Evolutionary conservation across 2,113 vertebrate genomes (phyloP).

Genomic region (Lagopus muta): DNA sequence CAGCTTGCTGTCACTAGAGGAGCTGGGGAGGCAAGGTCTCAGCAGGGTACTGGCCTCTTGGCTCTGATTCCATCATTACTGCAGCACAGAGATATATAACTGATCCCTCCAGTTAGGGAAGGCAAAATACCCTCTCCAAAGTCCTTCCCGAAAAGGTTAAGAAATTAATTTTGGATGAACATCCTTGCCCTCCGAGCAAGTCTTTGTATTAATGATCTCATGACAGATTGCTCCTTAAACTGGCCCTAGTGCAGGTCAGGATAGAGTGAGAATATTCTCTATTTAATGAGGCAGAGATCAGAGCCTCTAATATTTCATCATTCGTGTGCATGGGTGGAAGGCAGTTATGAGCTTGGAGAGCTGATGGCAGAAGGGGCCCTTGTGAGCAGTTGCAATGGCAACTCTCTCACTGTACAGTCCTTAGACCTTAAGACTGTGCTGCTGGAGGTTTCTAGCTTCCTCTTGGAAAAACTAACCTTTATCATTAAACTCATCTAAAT

Average conservation of each 20-base stretch:
- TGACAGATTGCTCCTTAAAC: slow-evolving; percentile 79
- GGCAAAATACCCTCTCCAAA: slow-evolving; percentile 70
- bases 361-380: not conserved
- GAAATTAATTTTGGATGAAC: slow-evolving; percentile 81
- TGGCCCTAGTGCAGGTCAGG: slow-evolving; percentile 73
- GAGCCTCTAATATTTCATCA: slow-evolving; percentile 76
- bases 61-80: slow-evolving; percentile 43
- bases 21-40: not conserved
- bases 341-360: slow-evolving; percentile 32
- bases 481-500: slow-evolving; percentile 31
- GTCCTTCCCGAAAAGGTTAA: slow-evolving; percentile 74
- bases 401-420: not conserved
- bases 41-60: slow-evolving; percentile 26
- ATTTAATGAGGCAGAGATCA: slow-evolving; percentile 82
- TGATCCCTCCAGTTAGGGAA: slow-evolving; percentile 45
- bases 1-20: not conserved
- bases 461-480: slow-evolving; percentile 41
- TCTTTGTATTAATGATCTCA: slow-evolving; percentile 78
- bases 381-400: not conserved
- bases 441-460: not conserved
- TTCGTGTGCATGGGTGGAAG: slow-evolving; percentile 43
- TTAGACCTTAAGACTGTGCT: not conserved
- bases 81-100: slow-evolving; percentile 36
- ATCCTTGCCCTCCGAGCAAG: slow-evolving; percentile 72
- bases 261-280: slow-evolving; percentile 73